Conservation (phyloP, 2,888 invertebrate species). For the Cinara cedri region DNA sequence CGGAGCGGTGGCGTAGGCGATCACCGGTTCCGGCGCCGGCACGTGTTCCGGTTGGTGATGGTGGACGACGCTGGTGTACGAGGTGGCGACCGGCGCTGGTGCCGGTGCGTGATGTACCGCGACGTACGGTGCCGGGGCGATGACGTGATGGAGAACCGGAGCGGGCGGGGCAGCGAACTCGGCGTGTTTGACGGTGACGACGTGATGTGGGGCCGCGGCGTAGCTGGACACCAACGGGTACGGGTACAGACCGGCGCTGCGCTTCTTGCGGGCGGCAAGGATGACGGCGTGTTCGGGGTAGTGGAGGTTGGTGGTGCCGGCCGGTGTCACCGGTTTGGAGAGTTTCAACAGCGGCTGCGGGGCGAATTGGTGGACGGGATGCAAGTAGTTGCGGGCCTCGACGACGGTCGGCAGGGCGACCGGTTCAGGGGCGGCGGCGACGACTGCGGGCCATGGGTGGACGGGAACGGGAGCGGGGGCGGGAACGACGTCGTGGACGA, state of each 20-base stretch:
- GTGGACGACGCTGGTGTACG: slow-evolving; percentile 60
- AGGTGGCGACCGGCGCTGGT: slow-evolving; percentile 57
- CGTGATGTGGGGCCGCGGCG: neutral
- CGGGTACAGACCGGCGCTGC: slow-evolving; percentile 15
- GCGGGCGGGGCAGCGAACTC: slow-evolving; percentile 62
- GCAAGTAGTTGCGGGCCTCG: slow-evolving; percentile 28
- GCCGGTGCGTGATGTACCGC: slow-evolving; percentile 18
- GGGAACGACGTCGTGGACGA: neutral
- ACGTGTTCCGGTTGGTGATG: neutral
- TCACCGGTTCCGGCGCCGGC: neutral
- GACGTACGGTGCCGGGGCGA: slow-evolving; percentile 36
- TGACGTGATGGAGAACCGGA: slow-evolving; percentile 62
- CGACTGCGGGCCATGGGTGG: neutral
- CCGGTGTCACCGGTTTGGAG: slow-evolving; percentile 40
- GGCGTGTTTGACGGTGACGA: slow-evolving; percentile 30
- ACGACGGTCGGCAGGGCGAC: neutral
- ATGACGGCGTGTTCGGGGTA: slow-evolving; percentile 22
- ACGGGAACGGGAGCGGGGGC: neutral
- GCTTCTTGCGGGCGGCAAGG: slow-evolving; percentile 35
- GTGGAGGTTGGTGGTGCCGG: slow-evolving; percentile 29
- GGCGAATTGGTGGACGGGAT: slow-evolving; percentile 1
- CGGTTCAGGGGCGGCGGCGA: no score
- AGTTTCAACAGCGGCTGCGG: slow-evolving; percentile 48
- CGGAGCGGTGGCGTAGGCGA: slow-evolving; percentile 24
- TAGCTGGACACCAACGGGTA: slow-evolving; percentile 21